Evolutionary conservation across 1,140 invertebrate species (phyloP).

Genomic region (Mizuhopecten yessoensis): DNA sequence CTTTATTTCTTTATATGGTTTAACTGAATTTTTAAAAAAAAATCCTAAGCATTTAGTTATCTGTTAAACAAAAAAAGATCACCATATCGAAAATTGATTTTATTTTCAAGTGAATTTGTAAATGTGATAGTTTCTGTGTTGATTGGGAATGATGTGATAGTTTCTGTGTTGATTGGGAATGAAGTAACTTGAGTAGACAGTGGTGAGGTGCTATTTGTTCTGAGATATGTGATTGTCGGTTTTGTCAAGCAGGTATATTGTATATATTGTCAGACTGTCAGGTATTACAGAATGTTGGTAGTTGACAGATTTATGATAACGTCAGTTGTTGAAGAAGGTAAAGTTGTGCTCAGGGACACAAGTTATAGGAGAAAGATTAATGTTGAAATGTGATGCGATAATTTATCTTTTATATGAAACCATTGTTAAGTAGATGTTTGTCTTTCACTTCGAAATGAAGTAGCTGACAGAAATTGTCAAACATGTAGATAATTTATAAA

Average conservation of each 20-base stretch:
- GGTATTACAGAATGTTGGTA: not conserved
- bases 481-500: not conserved
- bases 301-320: not conserved
- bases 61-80: too few relatives aligned
- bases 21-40: too few relatives aligned
- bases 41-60: too few relatives aligned
- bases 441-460: conserved; percentile 25
- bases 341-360: not conserved
- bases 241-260: not conserved
- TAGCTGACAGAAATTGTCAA: not conserved
- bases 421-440: conserved; percentile 32
- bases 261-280: not conserved
- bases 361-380: not conserved
- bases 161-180: too few relatives aligned
- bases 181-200: not conserved
- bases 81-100: too few relatives aligned
- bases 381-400: conserved; percentile 9
- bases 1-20: too few relatives aligned
- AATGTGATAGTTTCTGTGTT: too few relatives aligned
- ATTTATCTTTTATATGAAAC: conserved; percentile 1
- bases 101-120: too few relatives aligned
- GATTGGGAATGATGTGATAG: too few relatives aligned
- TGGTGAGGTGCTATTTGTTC: not conserved
- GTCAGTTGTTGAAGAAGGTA: not conserved
- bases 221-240: not conserved